Base-by-base conservation (phyloP, 1,140 invertebrate genomes). In the Lasaia peninsularis region DNA sequence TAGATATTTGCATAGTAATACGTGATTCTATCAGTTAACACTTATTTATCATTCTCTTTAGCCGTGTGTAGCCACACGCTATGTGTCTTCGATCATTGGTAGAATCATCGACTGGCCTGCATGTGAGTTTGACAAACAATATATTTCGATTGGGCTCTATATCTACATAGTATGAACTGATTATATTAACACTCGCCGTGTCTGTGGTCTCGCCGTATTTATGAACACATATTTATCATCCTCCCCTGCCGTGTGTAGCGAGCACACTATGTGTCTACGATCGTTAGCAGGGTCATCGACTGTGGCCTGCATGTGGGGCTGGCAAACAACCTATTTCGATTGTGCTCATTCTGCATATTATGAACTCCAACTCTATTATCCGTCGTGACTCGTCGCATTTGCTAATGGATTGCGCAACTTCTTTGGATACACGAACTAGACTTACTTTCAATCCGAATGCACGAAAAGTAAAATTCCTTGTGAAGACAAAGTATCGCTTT, bases 201-300 rank as follows among this genome's bases (percentile, higher is more conserved):
- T 44, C 12, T 37, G 2, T 3, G 14, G 16, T 10, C 14, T 44
- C 4, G 3, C 5, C 18, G 40, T 16, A 21, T 48, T 48, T 48
- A 20, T 21, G 6, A 20, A n/a, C 20, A 48, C 18, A 20, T 48
- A 11, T 20, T 48, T 4, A 48, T 11, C 18, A 18, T 34, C 33
- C 51, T 24, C 28, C 11, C 6, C 14, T 40, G 18, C 58, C n/a
- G 55, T 65, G 58, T 67, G 71, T 69, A 60, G 51, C 28, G 51
- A 56, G 37, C 63, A 56, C 66, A 63, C 60, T 53, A 63, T 58
- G 56, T 64, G 59, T 52, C 55, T 56, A 58, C 69, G 71, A 76
- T 74, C 71, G 71, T 76, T 73, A 73, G 58, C 64, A 58, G 67
- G 73, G 69, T 76, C 74, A 64, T 70, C 72, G 74, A 73, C 74